Conservation (phyloP, 2,113 vertebrate genomes). For the Ciconia stormi region DNA sequence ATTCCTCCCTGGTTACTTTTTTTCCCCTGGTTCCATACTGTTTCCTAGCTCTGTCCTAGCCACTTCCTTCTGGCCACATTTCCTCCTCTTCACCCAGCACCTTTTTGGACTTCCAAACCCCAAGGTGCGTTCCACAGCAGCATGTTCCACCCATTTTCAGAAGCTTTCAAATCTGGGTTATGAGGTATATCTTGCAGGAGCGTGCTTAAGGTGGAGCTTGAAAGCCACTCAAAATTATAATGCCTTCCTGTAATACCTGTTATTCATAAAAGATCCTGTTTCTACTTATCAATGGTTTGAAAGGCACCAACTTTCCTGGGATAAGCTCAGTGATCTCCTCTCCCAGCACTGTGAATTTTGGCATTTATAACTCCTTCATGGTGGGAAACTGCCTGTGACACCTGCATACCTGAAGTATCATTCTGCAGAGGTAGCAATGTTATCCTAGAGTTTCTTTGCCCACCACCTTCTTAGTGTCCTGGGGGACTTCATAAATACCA, state of each 20-base stretch:
- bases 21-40: not conserved
- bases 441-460: not conserved
- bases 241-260: not conserved
- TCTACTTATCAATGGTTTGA: not conserved
- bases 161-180: not conserved
- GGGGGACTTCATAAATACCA: conserved; percentile 67
- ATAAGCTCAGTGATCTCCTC: not conserved
- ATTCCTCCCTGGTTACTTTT: fast-evolving
- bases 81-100: not conserved
- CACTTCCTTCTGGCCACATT: not conserved
- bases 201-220: not conserved
- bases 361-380: too few species aligned
- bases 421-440: not conserved
- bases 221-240: not conserved
- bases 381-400: not conserved
- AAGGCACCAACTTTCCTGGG: not conserved
- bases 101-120: too few species aligned
- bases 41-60: not conserved
- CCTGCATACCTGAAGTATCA: fast-evolving
- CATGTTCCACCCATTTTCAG: not conserved
- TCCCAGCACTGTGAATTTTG: not conserved
- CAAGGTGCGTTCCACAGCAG: not conserved
- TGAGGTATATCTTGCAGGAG: not conserved
- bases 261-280: not conserved
- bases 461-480: conserved; percentile 37